These are phyloP conservation scores for Potorous gilbertii DNA, from an alignment of 2,797 vertebrate genomes.

Conservation along the genomic window DNA sequence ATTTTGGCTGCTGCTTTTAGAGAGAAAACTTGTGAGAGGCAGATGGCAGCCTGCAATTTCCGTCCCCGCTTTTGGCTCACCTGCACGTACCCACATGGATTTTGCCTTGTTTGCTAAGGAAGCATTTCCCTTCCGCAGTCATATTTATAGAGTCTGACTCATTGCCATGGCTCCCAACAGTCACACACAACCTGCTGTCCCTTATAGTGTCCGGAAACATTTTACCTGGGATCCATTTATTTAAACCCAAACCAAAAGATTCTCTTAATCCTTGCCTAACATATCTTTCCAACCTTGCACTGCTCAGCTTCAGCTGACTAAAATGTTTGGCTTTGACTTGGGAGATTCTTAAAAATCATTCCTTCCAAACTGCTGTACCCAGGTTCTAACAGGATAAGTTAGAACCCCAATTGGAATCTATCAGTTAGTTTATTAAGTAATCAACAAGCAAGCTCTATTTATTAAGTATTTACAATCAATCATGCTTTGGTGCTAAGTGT, in stretches of 20 bases:
- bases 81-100: conserved; percentile 51
- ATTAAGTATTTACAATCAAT: neutral
- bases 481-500: neutral
- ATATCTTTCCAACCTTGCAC: neutral
- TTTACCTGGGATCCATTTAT: neutral
- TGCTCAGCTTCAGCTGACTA: neutral
- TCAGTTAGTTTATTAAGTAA: neutral
- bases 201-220: conserved; percentile 49
- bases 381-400: neutral
- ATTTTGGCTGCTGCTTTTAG: conserved; percentile 61
- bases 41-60: conserved; percentile 61
- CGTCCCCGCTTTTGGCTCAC: conserved; percentile 67
- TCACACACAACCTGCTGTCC: conserved; percentile 2
- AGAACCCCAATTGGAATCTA: neutral
- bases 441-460: neutral
- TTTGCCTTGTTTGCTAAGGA: conserved; percentile 66
- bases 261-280: conserved; percentile 27
- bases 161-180: conserved; percentile 29
- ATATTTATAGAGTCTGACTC: conserved; percentile 64
- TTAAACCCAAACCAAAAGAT: neutral
- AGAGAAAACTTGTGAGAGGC: conserved; percentile 55
- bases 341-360: conserved; percentile 49
- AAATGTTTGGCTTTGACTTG: conserved; percentile 29
- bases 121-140: conserved; percentile 43
- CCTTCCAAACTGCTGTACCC: neutral